phyloP scores from a whole-genome alignment of 2,888 invertebrate species.

The Nasonovia ribisnigri region DNA sequence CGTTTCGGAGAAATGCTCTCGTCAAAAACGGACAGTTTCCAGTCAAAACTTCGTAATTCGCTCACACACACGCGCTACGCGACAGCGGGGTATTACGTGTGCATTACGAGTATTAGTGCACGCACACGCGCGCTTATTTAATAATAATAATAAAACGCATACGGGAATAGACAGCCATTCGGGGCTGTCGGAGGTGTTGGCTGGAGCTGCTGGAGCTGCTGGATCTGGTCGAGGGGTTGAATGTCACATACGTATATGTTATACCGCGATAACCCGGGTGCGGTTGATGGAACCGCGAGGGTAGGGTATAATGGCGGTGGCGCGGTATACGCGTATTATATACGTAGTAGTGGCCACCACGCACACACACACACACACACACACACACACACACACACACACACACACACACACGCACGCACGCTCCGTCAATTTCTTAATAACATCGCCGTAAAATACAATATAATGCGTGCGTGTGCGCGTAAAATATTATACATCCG shows the following conservation, averaged over 20 bases:
- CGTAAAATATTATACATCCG: slow-evolving; percentile 59
- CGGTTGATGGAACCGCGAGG: background rate
- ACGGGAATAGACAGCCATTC: background rate
- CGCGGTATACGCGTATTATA: background rate
- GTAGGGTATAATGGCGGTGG: background rate
- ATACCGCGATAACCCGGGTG: background rate
- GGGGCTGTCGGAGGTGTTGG: background rate
- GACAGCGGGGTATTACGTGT: slow-evolving; percentile 4
- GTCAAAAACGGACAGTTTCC: slow-evolving; percentile 34
- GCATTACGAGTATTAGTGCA: background rate
- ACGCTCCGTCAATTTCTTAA: slow-evolving; percentile 53
- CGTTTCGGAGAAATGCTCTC: background rate
- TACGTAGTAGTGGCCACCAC: background rate
- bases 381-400: background rate
- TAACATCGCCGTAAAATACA: slow-evolving; percentile 53
- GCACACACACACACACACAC: background rate
- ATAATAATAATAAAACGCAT: slow-evolving; percentile 1
- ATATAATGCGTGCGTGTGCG: slow-evolving; percentile 48
- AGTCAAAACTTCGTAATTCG: slow-evolving; percentile 43
- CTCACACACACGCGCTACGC: background rate
- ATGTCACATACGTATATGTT: background rate
- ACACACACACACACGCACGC: background rate
- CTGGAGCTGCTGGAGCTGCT: background rate
- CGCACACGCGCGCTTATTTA: background rate
- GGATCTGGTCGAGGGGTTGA: slow-evolving; percentile 35